A percentile compares a stretch with the other conserved stretches of the same genome.
phyloP scores from a whole-genome alignment of 2,888 invertebrate genomes.

The Bellardia bayeri region DNA sequence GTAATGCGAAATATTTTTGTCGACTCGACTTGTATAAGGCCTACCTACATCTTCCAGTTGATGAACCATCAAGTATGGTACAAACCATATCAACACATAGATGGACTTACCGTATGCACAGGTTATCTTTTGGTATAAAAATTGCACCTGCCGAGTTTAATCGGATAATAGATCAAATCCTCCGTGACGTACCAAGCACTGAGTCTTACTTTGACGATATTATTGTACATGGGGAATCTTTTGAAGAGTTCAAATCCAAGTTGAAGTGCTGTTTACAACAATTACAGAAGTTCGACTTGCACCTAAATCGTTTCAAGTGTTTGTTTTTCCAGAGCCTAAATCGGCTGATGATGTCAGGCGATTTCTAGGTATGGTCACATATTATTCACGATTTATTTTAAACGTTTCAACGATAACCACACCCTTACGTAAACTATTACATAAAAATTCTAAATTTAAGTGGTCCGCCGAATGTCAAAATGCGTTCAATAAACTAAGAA shows the following conservation, averaged over 20 bases:
- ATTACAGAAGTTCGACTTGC: slow-evolving; percentile 46
- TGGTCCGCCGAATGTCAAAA: no score
- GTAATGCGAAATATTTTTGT: no score
- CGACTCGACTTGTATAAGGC: no score
- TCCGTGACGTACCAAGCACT: background rate
- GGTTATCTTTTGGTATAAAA: no score
- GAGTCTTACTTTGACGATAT: slow-evolving; percentile 68
- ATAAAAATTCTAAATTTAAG: no score
- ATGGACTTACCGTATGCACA: no score
- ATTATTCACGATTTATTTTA: slow-evolving; percentile 69
- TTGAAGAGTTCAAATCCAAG: slow-evolving; percentile 55
- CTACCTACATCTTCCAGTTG: no score
- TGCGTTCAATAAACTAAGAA: no score
- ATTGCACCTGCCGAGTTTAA: background rate
- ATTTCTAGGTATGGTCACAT: slow-evolving; percentile 68
- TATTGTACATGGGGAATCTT: background rate
- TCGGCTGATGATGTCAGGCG: slow-evolving; percentile 60
- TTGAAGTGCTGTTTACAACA: slow-evolving; percentile 29
- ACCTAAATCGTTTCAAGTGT: slow-evolving; percentile 56
- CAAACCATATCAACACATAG: no score
- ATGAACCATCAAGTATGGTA: no score
- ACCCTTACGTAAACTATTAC: background rate
- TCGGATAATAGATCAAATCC: background rate
- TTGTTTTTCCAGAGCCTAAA: slow-evolving; percentile 63
- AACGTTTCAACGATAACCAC: slow-evolving; percentile 62